phyloP scores from a whole-genome alignment of 2,797 vertebrate genomes.

The Mycteria americana region DNA sequence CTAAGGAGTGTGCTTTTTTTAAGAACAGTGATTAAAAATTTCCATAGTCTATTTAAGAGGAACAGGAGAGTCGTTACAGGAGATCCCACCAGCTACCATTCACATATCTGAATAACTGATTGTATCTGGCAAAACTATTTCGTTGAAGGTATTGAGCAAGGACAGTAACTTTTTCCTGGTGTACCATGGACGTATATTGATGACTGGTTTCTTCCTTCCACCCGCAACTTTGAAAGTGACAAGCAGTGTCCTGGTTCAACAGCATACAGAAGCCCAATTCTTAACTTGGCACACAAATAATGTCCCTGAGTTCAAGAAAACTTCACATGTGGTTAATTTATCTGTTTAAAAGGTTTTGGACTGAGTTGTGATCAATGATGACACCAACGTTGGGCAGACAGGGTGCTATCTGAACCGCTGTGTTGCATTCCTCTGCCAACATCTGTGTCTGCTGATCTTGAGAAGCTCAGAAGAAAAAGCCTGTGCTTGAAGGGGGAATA shows the following conservation, averaged over 20 bases:
- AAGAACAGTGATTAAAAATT: background rate
- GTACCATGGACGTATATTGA: background rate
- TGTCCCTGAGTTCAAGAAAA: background rate
- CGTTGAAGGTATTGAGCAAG: background rate
- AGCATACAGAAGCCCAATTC: background rate
- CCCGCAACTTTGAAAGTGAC: background rate
- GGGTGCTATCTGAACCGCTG: rapidly evolving
- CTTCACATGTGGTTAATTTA: background rate
- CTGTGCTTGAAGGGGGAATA: background rate
- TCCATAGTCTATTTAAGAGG: background rate
- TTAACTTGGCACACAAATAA: background rate
- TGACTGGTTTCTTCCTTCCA: background rate
- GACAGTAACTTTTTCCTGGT: background rate
- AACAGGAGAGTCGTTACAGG: background rate
- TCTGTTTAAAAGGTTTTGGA: background rate
- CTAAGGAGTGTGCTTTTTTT: background rate
- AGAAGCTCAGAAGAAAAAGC: background rate
- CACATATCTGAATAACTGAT: background rate
- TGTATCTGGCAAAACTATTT: background rate
- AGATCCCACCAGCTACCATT: background rate
- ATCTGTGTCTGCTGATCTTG: background rate
- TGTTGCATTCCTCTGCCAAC: background rate
- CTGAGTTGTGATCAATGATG: background rate
- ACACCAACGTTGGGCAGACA: background rate
- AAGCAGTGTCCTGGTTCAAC: background rate